Conservation (phyloP, 2,797 vertebrate species). For the Tachyglossus aculeatus region DNA sequence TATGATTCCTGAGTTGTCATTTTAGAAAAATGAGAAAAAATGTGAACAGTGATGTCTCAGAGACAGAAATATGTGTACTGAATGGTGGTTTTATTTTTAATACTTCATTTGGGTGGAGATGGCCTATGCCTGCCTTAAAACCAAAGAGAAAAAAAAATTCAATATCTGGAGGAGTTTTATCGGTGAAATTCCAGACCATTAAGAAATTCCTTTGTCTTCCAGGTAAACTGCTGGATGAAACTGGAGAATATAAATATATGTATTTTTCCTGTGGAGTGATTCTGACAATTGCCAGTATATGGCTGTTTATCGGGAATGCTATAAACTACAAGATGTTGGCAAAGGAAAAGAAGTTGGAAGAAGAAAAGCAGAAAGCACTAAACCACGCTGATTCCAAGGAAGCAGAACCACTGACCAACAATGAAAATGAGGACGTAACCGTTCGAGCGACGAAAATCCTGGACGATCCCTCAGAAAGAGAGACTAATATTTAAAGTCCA, state of each 20-base stretch:
- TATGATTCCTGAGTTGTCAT: too few relatives aligned
- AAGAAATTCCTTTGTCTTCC: constrained; percentile 70
- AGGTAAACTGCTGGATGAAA: constrained; percentile 94
- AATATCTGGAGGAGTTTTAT: too few relatives aligned
- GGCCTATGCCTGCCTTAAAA: too few relatives aligned
- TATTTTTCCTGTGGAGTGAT: constrained; percentile 88
- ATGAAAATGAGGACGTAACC: constrained; percentile 64
- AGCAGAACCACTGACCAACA: constrained; percentile 69
- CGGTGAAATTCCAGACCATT: too few relatives aligned
- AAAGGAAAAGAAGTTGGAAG: constrained; percentile 80
- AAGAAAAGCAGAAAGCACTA: constrained; percentile 73
- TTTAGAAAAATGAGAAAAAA: too few relatives aligned
- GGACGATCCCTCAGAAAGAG: constrained; percentile 81
- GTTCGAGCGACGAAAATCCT: constrained; percentile 58
- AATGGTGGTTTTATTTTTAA: too few relatives aligned
- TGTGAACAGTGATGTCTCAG: too few relatives aligned
- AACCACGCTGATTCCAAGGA: constrained; percentile 67
- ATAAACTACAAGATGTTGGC: constrained; percentile 93
- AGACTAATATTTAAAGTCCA: constrained; percentile 89
- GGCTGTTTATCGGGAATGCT: constrained; percentile 93
- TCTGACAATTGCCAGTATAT: constrained; percentile 87
- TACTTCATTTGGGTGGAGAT: too few relatives aligned
- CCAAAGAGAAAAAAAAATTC: too few relatives aligned
- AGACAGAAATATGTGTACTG: too few relatives aligned
- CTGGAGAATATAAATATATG: constrained; percentile 91